Percentiles rank a stretch among this genome's conserved stretches.
Conservation (phyloP, 2,888 invertebrate genomes). For the Abrostola triplasia region DNA sequence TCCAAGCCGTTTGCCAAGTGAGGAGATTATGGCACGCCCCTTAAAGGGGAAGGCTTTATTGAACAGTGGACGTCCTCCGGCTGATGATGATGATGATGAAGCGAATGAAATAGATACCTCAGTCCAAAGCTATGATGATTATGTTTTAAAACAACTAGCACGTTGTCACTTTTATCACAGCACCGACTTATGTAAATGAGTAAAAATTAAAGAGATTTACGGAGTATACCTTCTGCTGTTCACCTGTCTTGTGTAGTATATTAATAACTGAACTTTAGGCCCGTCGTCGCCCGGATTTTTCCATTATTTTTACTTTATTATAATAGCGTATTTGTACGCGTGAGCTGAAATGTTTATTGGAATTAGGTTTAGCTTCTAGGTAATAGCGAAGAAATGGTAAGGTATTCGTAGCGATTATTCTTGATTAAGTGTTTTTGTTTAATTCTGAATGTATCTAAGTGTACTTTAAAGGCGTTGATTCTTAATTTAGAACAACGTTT, state of each 20-base stretch:
- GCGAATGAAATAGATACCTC: no score
- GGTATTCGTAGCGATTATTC: conserved; percentile 22
- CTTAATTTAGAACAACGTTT: background rate
- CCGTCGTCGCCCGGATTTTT: conserved; percentile 53
- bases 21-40: no score
- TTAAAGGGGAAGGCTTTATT: no score
- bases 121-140: no score
- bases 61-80: no score
- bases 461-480: background rate
- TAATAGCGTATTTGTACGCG: conserved; percentile 50
- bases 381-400: conserved; percentile 30
- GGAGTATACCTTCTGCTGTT: conserved; percentile 26
- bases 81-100: no score
- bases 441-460: background rate
- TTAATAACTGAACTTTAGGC: conserved; percentile 46
- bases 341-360: conserved; percentile 54
- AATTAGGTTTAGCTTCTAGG: conserved; percentile 45
- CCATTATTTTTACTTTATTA: conserved; percentile 60
- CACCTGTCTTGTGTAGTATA: conserved; percentile 9
- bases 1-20: no score
- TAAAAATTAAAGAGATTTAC: background rate
- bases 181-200: no score
- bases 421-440: conserved; percentile 34
- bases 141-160: no score
- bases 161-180: no score